These are phyloP conservation scores for Iphiclides podalirius DNA, from an alignment of 2,888 invertebrate genomes.

Conservation along the genomic window DNA sequence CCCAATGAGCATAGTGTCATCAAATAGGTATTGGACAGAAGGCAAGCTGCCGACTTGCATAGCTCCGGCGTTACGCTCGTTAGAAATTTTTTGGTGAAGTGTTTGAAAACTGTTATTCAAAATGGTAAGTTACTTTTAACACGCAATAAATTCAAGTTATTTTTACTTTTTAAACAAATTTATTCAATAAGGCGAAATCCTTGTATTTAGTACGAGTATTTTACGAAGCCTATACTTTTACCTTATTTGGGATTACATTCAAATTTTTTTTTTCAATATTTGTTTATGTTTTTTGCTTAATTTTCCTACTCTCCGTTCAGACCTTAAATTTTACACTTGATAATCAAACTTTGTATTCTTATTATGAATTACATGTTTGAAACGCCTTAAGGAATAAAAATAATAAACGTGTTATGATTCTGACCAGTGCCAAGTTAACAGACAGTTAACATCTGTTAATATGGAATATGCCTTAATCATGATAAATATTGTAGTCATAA, in stretches of 20 bases:
- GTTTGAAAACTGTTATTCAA: neutral
- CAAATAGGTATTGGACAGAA: slow-evolving; percentile 22
- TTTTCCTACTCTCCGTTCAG: no score
- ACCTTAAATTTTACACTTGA: no score
- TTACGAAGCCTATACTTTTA: no score
- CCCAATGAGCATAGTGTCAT: slow-evolving; percentile 33
- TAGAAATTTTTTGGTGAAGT: slow-evolving; percentile 2
- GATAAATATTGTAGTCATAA: slow-evolving; percentile 8
- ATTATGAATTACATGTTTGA: slow-evolving; percentile 4
- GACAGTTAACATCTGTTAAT: slow-evolving; percentile 11
- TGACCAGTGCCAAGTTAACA: slow-evolving; percentile 1
- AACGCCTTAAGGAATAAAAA: slow-evolving; percentile 1
- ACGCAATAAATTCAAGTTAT: neutral
- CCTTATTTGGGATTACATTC: no score
- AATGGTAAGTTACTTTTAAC: slow-evolving; percentile 13
- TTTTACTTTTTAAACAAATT: neutral
- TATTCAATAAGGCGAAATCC: neutral
- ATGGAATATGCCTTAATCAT: neutral
- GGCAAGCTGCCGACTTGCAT: slow-evolving; percentile 15
- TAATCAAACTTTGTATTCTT: neutral
- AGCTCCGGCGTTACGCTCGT: neutral
- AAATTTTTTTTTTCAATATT: no score
- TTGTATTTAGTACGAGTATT: no score
- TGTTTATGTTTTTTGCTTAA: no score
- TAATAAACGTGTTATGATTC: slow-evolving; percentile 4